Base-by-base conservation (phyloP, 2,113 vertebrate species). In the Labeo catla region DNA sequence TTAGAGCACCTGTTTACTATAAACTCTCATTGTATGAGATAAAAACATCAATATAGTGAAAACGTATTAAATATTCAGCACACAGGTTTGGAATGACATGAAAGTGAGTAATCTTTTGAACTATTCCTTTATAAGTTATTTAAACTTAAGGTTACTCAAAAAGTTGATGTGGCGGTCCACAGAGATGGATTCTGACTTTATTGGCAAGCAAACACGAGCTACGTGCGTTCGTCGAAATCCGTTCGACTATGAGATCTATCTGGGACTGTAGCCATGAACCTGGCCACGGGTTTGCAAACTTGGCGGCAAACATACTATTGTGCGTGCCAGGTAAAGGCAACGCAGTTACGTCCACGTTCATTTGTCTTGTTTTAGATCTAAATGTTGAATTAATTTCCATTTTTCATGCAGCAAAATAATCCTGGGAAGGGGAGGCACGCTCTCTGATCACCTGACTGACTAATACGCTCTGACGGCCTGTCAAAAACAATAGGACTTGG, bases 381-480 rank as follows among this genome's bases (percentile, higher is more conserved):
- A 81, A 83, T 87, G 79, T 61, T 78, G 74, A 88, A 88, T 82
- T 84, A 52, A 84, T 86, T 90, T 83, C 76, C 81, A 83, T 83
- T 91, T 87, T 81, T 74, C 68, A 81, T 89, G 85, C 68, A 39
- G 86, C 63, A 84, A 87, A 85, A 91, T 87, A 72, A 82, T 83
- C 81, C 82, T 76, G 57, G 68, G 70, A 84, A 80, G 39, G 63
- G 65, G 86, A 80, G 50, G 59, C 81, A 73, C 57, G 43, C 43
- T 83, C 83, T 82, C 76, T 88, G 80, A 88, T 91, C 85, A 90
- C 83, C 86, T 90, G 90, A 90, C 83, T 76, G 47, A 76, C 87
- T 91, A 90, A 91, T 89, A 81, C 72, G 83, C 89, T 84, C 76
- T 86, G 90, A 91, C 89, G 87, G 21, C 23, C 85, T 88, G 86